Base-by-base conservation (phyloP, 2,888 invertebrate species). In the Aspidiotus destructor region DNA sequence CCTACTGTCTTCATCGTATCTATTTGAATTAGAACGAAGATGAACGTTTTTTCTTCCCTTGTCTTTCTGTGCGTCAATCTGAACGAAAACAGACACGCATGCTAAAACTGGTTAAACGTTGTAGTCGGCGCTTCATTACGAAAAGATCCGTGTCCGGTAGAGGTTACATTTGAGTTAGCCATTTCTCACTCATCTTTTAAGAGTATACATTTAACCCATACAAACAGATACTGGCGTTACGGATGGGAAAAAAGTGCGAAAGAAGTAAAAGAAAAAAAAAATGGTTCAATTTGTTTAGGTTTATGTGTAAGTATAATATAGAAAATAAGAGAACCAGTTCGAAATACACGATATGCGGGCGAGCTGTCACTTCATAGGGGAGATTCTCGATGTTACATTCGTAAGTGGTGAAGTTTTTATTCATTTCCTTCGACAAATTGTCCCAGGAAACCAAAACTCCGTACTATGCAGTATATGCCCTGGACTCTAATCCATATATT, bases 401-500 rank as follows among this genome's bases (percentile, higher is more conserved):
- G 52, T 52, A 28, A 52, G 41, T 62, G 42, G 16, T 41, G 41
- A 42, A 8, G 41, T 55, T 54, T 64, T 54, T 64, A 41, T 64
- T 54, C 62, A 28, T 57, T 64, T 64, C 40, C 42, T 17, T 58
- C 40, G 16, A 58, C 17, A 58, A 65, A 65, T 65, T 65, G 48
- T 65, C 65, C 65, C 65, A 65, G 65, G 65, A 65, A 65, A 65
- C 65, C 48, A 41, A 11, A 65, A 28, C 28, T 28, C 28, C 28
- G 28, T 28, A 28, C 28, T 28, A 28, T 28, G 28, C 28, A n/a
- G n/a, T n/a, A n/a, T n/a, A n/a, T 28, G 1, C 2, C 28, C 58
- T 65, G 65, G 65, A 65, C 65, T 65, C 58, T 65, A 65, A 65
- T 65, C 65, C 58, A 65, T 58, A 65, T 65, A 65, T 65, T 48